Base-by-base conservation (phyloP, 1,140 invertebrate genomes). In the Hylyphantes graminicola region DNA sequence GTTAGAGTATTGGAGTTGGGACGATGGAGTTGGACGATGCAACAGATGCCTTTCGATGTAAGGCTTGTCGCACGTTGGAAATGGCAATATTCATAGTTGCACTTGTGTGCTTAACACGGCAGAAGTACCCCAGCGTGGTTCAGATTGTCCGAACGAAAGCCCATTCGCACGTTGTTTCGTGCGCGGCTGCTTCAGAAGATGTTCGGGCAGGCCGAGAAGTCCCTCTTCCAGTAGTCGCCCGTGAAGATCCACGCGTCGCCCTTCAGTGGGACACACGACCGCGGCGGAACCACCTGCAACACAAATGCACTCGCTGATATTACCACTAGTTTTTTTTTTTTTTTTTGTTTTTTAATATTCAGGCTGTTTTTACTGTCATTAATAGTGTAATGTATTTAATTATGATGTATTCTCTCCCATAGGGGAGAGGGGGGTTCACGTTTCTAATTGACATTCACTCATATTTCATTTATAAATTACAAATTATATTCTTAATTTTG, bases 241-340 rank as follows among this genome's bases (percentile, higher is more conserved):
- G 90, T 93, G 89, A 94, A 97, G 0, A 95, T 88, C 96, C 96
- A 98, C 89, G 96, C 95, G 80, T 96, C 95, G 87, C 94, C 93
- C 55, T 95, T 94, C 0, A 94, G 88, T 94, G 92, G 0, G 93
- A 93, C 89, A 96, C 96, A 15, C 92, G 92, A 35, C 91, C 92
- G 85, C 92, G 92, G 54, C 92, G 92, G 90, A 98, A 98, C 96
- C 96, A 98, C 88, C 95, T 96, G 89, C n/a, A 84, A 59, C 9
- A 2, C 50, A 12, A 70, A 17, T 21, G n/a, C 5, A 17, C 17
- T 9, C n/a, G n/a, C n/a, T n/a, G n/a, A n/a, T n/a, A n/a, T n/a
- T n/a, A n/a, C n/a, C n/a, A 5, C 21, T 0, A n/a, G 61, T 11
- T 11, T 10, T 57, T 10, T 59, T 59, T 59, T 59, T n/a, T n/a